Conservation (phyloP, 2,113 vertebrate genomes). For the Cynocephalus volans region DNA sequence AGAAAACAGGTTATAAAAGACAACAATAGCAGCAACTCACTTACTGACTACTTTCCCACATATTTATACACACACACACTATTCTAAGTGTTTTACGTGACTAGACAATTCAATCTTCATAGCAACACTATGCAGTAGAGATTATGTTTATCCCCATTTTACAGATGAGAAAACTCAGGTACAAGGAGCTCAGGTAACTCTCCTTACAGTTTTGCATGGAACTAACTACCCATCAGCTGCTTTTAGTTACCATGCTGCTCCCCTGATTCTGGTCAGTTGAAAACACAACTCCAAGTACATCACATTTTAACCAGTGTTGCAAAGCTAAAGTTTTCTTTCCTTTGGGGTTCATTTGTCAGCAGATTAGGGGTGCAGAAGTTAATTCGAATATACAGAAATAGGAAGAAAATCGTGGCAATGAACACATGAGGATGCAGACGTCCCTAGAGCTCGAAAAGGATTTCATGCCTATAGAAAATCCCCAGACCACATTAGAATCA, state of each 20-base stretch:
- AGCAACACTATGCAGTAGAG: background rate
- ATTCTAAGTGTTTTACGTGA: background rate
- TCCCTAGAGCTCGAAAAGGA: background rate
- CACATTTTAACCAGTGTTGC: background rate
- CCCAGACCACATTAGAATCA: background rate
- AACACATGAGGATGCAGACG: background rate
- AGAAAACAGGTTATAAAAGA: background rate
- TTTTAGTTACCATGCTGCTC: background rate
- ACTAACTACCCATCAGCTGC: background rate
- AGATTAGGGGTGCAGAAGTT: background rate
- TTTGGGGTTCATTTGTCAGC: background rate
- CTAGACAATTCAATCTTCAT: background rate
- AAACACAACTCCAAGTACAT: background rate
- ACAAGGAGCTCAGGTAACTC: background rate
- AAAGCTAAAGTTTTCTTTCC: background rate
- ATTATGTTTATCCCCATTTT: background rate
- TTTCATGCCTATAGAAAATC: background rate
- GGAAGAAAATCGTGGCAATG: background rate
- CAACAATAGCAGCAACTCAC: background rate
- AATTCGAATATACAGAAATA: conserved; percentile 43
- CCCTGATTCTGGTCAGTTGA: background rate
- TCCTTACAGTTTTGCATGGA: background rate
- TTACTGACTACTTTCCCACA: background rate
- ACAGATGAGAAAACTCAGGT: background rate
- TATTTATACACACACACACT: background rate